These are phyloP conservation scores for Drosophila rubida DNA, from an alignment of 2,888 invertebrate species.

Conservation along the genomic window DNA sequence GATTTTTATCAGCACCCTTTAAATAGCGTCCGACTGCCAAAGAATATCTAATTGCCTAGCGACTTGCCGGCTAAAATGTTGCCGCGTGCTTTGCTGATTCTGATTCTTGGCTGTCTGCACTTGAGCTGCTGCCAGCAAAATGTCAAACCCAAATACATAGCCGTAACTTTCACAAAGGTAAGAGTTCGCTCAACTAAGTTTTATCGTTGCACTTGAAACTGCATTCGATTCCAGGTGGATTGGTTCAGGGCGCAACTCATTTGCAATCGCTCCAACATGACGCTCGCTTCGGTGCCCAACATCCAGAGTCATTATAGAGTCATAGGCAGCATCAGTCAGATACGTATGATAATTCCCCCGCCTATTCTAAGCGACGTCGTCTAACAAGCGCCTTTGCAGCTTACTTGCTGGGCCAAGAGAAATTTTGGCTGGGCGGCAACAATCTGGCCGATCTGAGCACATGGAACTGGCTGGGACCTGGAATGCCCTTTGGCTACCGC, in stretches of 20 bases:
- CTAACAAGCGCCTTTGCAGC: constrained; percentile 5
- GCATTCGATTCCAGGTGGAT: constrained; percentile 29
- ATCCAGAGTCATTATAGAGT: constrained; percentile 36
- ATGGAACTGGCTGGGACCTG: constrained; percentile 55
- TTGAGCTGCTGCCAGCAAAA: constrained; percentile 10
- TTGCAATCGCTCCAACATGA: constrained; percentile 45
- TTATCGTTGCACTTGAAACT: neutral
- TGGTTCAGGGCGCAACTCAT: constrained; percentile 57
- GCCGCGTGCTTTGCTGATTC: constrained; percentile 30
- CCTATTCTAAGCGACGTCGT: neutral
- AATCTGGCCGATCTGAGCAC: constrained; percentile 31
- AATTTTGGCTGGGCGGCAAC: constrained; percentile 63
- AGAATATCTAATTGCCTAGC: neutral
- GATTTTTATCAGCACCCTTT: constrained; percentile 29
- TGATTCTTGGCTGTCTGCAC: constrained; percentile 33
- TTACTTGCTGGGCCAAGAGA: constrained; percentile 20
- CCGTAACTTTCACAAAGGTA: constrained; percentile 49
- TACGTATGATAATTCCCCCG: constrained; percentile 27
- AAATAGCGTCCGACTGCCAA: constrained; percentile 17
- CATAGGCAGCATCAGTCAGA: constrained; percentile 22
- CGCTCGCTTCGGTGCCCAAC: constrained; percentile 52
- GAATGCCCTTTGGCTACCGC: constrained; percentile 49
- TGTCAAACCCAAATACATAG: constrained; percentile 27
- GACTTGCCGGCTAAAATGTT: constrained; percentile 45
- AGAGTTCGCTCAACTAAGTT: neutral